phyloP scores from a whole-genome alignment of 2,113 vertebrate genomes.

The Gobio gobio region DNA sequence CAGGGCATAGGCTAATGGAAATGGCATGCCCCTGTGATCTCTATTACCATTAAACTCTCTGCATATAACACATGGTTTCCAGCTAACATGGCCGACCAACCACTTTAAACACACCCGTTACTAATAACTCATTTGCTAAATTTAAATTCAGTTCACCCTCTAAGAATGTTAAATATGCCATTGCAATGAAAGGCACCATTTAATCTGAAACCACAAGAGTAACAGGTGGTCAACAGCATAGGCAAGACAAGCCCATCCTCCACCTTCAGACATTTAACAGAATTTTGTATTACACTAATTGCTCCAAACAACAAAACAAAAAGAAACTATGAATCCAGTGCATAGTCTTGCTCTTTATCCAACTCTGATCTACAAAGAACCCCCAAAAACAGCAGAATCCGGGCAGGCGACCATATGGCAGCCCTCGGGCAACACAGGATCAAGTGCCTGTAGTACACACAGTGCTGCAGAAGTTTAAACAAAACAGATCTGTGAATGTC shows the following conservation, averaged over 20 bases:
- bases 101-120: neutral
- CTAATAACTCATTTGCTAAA: neutral
- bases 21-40: neutral
- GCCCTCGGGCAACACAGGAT: conserved; percentile 25
- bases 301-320: conserved; percentile 11
- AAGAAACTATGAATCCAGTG: neutral
- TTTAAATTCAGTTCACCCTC: neutral
- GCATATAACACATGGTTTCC: neutral
- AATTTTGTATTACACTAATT: conserved; percentile 4
- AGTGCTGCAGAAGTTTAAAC: conserved; percentile 8
- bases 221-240: conserved; percentile 38
- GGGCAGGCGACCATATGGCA: conserved; percentile 36
- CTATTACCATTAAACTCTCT: neutral
- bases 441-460: conserved; percentile 32
- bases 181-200: neutral
- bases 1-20: neutral
- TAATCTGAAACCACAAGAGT: conserved; percentile 34
- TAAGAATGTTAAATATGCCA: neutral
- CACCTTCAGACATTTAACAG: conserved; percentile 9
- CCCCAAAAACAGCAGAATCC: neutral
- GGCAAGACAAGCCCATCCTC: neutral
- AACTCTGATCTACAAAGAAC: conserved; percentile 8
- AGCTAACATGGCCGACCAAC: neutral
- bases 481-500: conserved; percentile 6
- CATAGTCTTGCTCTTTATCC: conserved; percentile 24